Conservation (phyloP, 2,113 vertebrate genomes). For the Oncorhynchus kisutch region DNA sequence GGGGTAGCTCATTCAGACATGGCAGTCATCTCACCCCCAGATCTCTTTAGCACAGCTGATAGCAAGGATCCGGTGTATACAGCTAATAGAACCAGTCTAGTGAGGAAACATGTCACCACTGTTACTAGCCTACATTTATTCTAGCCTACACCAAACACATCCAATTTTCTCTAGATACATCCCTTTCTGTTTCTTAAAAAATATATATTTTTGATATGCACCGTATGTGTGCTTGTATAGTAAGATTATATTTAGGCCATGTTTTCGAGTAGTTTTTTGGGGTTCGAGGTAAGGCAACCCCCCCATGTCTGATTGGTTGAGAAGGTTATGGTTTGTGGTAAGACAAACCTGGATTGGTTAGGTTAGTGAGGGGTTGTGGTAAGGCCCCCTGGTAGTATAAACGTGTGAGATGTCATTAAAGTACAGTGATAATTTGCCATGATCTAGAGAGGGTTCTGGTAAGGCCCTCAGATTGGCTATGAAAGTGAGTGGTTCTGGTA, state of each 20-base stretch:
- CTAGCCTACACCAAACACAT: not conserved
- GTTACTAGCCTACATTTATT: not conserved
- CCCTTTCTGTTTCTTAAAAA: not conserved
- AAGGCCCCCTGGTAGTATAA: conserved; percentile 59
- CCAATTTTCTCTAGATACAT: not conserved
- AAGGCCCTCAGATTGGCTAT: conserved; percentile 23
- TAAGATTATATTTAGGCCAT: not conserved
- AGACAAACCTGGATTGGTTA: conserved; percentile 25
- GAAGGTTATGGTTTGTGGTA: conserved; percentile 15
- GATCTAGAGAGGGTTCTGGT: conserved; percentile 11
- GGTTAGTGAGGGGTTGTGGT: conserved; percentile 59
- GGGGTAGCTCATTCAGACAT: not conserved
- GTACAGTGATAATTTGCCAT: conserved; percentile 18
- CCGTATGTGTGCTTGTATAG: not conserved
- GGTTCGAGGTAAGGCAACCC: conserved; percentile 34
- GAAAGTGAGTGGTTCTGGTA: conserved; percentile 19
- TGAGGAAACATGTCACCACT: not conserved
- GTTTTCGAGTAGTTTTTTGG: conserved; percentile 10
- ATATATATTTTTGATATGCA: not conserved
- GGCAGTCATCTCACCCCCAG: conserved; percentile 8
- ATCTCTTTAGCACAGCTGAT: not conserved
- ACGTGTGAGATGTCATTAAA: conserved; percentile 27
- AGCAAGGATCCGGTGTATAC: not conserved
- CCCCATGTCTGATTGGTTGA: not conserved
- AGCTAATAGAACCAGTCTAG: not conserved